phyloP scores from a whole-genome alignment of 1,140 invertebrate species.

The Ips nitidus region DNA sequence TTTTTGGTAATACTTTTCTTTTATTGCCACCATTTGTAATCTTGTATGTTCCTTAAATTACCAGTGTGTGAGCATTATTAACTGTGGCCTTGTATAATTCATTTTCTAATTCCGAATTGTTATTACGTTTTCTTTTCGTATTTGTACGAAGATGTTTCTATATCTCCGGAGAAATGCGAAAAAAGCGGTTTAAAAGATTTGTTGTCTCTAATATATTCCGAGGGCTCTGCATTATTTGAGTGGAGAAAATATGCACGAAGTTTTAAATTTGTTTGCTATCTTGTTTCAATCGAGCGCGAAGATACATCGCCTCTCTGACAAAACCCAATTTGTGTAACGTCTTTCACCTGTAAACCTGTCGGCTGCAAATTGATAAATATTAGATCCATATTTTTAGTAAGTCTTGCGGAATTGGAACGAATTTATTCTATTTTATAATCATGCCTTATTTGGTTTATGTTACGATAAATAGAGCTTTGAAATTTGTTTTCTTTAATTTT shows the following conservation, averaged over 20 bases:
- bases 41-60: too few species aligned
- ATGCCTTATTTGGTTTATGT: constrained; percentile 3
- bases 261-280: constrained; percentile 37
- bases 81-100: too few species aligned
- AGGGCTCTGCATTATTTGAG: constrained; percentile 10
- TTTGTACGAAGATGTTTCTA: too few species aligned
- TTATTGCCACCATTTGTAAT: neutral
- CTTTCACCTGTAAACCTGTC: constrained; percentile 33
- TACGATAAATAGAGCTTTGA: neutral
- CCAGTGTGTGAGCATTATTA: too few species aligned
- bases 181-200: constrained; percentile 1
- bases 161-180: neutral
- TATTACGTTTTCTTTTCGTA: too few species aligned
- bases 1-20: constrained; percentile 11
- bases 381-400: constrained; percentile 20
- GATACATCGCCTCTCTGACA: constrained; percentile 27
- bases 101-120: too few species aligned
- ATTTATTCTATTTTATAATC: constrained; percentile 10
- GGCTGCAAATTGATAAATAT: constrained; percentile 33
- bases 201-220: constrained; percentile 2
- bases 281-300: constrained; percentile 23
- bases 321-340: constrained; percentile 35
- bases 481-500: too few species aligned
- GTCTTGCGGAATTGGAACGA: constrained; percentile 6
- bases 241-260: constrained; percentile 27